Conservation (phyloP, 2,888 invertebrate species). For the Nebria brevicollis region DNA sequence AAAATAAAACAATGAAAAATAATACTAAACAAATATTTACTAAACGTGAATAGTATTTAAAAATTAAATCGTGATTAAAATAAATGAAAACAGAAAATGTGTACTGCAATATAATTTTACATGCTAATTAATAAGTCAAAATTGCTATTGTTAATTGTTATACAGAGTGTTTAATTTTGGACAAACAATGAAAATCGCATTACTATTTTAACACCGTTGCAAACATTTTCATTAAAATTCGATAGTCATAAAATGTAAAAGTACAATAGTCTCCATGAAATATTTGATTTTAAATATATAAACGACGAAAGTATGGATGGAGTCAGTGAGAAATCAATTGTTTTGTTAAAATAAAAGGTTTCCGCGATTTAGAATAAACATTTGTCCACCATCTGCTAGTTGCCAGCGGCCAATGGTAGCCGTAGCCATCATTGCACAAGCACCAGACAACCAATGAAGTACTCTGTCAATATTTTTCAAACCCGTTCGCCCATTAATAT, state of each 20-base stretch:
- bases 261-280: no score
- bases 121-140: background rate
- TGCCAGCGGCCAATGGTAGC: background rate
- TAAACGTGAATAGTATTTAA: background rate
- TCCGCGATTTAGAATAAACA: background rate
- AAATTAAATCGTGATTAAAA: background rate
- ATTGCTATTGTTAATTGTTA: conserved; percentile 6
- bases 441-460: conserved; percentile 24
- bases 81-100: background rate
- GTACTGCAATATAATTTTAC: no score
- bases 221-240: conserved; percentile 3
- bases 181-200: background rate
- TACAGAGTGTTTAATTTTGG: conserved; percentile 6
- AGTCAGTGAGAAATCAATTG: background rate
- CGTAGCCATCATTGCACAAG: background rate
- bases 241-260: background rate
- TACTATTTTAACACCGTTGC: conserved; percentile 3
- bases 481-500: conserved; percentile 36
- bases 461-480: conserved; percentile 42
- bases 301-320: no score
- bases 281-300: no score
- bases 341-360: background rate
- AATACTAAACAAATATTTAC: no score
- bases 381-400: background rate
- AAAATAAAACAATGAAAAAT: no score